Base-by-base conservation (phyloP, 2,113 vertebrate species). In the Bolborhynchus lineola region DNA sequence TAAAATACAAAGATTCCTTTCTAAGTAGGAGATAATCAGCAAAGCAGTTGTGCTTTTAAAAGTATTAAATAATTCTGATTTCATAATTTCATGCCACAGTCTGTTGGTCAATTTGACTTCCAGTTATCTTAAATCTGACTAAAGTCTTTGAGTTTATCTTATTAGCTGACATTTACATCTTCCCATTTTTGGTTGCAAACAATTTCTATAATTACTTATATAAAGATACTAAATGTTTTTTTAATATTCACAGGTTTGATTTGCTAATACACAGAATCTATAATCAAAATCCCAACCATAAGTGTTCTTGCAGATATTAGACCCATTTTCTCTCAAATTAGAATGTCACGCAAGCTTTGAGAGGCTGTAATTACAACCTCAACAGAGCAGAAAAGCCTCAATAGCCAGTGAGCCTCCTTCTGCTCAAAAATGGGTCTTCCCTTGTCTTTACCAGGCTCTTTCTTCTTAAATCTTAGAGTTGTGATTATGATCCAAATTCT, bases 321-420 rank as follows among this genome's bases (percentile, higher is more conserved):
- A 95, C 95, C 96, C 87, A 97, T 98, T 98, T 98, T 97, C 92
- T 98, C 95, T 97, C 91, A 97, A 98, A 98, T 98, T 97, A 98
- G 90, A 97, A 97, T 95, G 97, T 98, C 96, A 97, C 31, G 42
- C 97, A 98, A 97, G 97, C 97, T 98, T 98, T 98, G 97, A 97
- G 96, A 97, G 26, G 41, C 96, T 97, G 93, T 97, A 98, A 98
- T 98, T 98, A 96, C 92, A 98, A 97, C 97, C 75, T 95, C 97
- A 97, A 88, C 85, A 96, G 97, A 98, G 97, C 97, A 98, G 96
- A 98, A 98, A 98, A 98, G 92, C 97, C 97, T 90, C 88, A 72
- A 79, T 91, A 97, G 92, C 57, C 89, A 97, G 93, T 46, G 84
- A 89, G 80, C 33, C 85, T 95, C 64, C 20, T 50, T 86, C 93